Base-by-base conservation (phyloP, 2,888 invertebrate species). In the Eilema depressum region DNA sequence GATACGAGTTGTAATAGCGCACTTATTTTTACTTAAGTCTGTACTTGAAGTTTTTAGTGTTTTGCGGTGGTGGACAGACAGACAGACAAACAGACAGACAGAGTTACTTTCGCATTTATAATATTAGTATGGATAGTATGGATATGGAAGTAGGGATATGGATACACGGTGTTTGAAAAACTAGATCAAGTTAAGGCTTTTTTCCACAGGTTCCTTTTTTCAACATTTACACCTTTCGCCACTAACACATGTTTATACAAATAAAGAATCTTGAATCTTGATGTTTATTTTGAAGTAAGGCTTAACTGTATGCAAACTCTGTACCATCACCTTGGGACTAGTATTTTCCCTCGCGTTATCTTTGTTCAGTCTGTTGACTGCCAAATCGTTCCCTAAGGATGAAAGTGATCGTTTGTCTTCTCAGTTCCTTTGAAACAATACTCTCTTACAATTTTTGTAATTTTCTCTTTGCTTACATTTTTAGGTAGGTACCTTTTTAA, bases 41-140 rank as follows among this genome's bases (percentile, higher is more conserved):
- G 25, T 63, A 68, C 33, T 69, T 37, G 7, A 33, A 60, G 47
- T 69, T 59, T n/a, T 63, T 56, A 64, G 63, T 64, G 1, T 23
- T 41, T 28, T 28, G 25, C 7, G 59, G 3, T 11, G 25, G n/a
- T n/a, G n/a, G n/a, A n/a, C n/a, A n/a, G n/a, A n/a, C n/a, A n/a
- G n/a, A n/a, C n/a, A n/a, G n/a, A n/a, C n/a, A n/a, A n/a, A n/a
- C n/a, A n/a, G n/a, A n/a, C n/a, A n/a, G n/a, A n/a, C n/a, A n/a
- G n/a, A n/a, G n/a, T n/a, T n/a, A n/a, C n/a, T n/a, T n/a, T n/a
- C n/a, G n/a, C n/a, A n/a, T n/a, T n/a, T n/a, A n/a, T n/a, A n/a
- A n/a, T n/a, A n/a, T n/a, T n/a, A n/a, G n/a, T n/a, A n/a, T n/a
- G n/a, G n/a, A n/a, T n/a, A n/a, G n/a, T n/a, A n/a, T n/a, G n/a